Percentiles rank a stretch among this genome's conserved stretches.
Evolutionary conservation across 2,797 vertebrate species (phyloP).

Genomic region (Acipenser ruthenus): DNA sequence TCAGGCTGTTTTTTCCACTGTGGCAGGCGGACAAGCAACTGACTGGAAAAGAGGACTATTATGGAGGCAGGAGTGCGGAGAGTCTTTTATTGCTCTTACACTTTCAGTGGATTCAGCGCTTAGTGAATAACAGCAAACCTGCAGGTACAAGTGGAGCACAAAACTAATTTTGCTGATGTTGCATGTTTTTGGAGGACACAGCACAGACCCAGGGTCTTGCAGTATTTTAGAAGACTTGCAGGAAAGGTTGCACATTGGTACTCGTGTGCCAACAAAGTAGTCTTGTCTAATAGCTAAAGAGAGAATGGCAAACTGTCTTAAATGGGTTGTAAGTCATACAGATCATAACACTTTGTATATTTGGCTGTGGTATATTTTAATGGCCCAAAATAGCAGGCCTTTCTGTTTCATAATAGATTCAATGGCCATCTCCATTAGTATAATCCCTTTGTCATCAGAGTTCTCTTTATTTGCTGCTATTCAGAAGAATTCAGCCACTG

Average conservation of each 20-base stretch:
- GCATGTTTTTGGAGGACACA: background rate
- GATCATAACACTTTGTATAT: too few relatives aligned
- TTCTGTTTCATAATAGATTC: too few relatives aligned
- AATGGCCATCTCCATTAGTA: too few relatives aligned
- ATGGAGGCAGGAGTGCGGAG: background rate
- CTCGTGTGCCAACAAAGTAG: background rate
- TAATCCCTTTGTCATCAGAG: too few relatives aligned
- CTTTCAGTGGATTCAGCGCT: background rate
- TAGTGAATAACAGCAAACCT: background rate
- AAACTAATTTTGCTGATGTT: background rate
- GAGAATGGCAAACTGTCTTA: background rate
- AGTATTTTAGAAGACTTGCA: background rate
- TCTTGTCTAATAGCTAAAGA: background rate
- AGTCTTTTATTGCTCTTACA: slow-evolving; percentile 8
- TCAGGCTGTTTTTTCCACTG: slow-evolving; percentile 28
- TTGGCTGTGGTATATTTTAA: too few relatives aligned
- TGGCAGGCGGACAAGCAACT: slow-evolving; percentile 31
- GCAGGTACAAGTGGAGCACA: background rate
- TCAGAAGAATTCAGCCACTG: too few relatives aligned
- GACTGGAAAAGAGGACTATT: slow-evolving; percentile 18
- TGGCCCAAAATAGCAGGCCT: too few relatives aligned
- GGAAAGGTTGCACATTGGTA: background rate
- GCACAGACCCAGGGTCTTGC: background rate
- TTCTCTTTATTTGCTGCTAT: too few relatives aligned
- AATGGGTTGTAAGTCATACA: too few relatives aligned